These are phyloP conservation scores for Aromia moschata DNA, from an alignment of 2,888 invertebrate species.

Conservation along the genomic window DNA sequence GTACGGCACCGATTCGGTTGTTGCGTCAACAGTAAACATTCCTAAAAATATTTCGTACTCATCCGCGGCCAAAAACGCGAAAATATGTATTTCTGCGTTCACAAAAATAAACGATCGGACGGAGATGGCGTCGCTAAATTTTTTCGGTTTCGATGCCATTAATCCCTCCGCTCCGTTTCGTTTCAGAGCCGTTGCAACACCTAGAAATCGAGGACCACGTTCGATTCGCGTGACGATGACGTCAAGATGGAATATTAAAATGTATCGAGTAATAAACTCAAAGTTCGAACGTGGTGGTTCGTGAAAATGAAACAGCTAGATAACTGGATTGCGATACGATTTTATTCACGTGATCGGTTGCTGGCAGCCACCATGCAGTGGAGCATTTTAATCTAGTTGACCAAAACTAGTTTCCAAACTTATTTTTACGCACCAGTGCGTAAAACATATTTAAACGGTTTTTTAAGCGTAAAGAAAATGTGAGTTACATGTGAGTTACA, in stretches of 20 bases:
- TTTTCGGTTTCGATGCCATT: not conserved
- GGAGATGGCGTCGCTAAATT: not conserved
- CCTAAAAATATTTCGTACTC: slow-evolving; percentile 15
- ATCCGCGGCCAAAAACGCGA: slow-evolving; percentile 16
- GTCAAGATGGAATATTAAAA: not conserved
- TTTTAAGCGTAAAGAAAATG: no score
- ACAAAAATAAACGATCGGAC: slow-evolving; percentile 17
- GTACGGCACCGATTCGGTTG: not conserved
- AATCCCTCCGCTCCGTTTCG: no score
- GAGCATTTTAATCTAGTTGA: no score
- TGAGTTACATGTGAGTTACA: no score
- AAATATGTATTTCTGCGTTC: slow-evolving; percentile 15
- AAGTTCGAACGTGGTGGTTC: not conserved
- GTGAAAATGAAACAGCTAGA: not conserved
- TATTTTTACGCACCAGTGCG: no score
- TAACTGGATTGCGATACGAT: not conserved
- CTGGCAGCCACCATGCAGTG: no score
- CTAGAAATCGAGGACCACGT: not conserved
- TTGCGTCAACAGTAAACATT: slow-evolving; percentile 5
- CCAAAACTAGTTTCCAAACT: no score
- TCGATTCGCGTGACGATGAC: not conserved
- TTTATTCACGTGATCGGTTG: not conserved
- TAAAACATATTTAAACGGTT: no score
- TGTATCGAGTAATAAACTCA: not conserved
- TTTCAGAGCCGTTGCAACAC: not conserved